Percentiles rank a stretch among this genome's conserved stretches.
Conservation (phyloP, 1,140 invertebrate genomes). For the Littorina saxatilis region DNA sequence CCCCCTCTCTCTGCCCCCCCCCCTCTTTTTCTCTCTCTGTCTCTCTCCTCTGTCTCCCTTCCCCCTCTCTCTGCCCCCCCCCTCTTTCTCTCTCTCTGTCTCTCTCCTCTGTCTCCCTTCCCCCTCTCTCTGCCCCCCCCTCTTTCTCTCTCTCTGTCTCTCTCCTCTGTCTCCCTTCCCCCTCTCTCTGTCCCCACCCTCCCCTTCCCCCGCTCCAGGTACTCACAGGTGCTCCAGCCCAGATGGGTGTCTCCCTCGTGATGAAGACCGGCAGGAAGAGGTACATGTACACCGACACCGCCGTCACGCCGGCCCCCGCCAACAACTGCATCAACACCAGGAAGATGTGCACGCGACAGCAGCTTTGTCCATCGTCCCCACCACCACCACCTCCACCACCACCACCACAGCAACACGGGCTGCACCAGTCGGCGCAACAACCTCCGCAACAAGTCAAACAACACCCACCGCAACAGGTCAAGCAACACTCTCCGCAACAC, state of each 20-base stretch:
- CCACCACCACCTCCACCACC: constrained; percentile 17
- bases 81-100: too few relatives aligned
- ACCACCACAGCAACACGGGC: constrained; percentile 16
- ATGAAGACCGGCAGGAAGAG: constrained; percentile 45
- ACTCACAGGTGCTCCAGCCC: constrained; percentile 64
- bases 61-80: too few relatives aligned
- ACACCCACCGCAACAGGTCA: neutral
- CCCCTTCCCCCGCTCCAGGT: too few relatives aligned
- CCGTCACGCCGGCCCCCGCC: constrained; percentile 52
- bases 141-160: too few relatives aligned
- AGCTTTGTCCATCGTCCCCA: constrained; percentile 31
- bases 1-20: too few relatives aligned
- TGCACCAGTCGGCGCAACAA: constrained; percentile 4
- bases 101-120: too few relatives aligned
- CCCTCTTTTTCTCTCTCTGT: neutral
- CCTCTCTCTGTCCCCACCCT: too few relatives aligned
- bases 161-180: too few relatives aligned
- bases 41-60: too few relatives aligned
- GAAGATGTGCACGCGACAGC: constrained; percentile 49
- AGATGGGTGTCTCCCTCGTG: constrained; percentile 56
- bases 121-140: too few relatives aligned
- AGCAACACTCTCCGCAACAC: neutral
- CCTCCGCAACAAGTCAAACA: too few relatives aligned
- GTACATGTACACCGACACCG: constrained; percentile 52
- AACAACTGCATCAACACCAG: constrained; percentile 55